phyloP scores from a whole-genome alignment of 2,797 vertebrate species.

The Acrossocheilus wenchowensis region DNA sequence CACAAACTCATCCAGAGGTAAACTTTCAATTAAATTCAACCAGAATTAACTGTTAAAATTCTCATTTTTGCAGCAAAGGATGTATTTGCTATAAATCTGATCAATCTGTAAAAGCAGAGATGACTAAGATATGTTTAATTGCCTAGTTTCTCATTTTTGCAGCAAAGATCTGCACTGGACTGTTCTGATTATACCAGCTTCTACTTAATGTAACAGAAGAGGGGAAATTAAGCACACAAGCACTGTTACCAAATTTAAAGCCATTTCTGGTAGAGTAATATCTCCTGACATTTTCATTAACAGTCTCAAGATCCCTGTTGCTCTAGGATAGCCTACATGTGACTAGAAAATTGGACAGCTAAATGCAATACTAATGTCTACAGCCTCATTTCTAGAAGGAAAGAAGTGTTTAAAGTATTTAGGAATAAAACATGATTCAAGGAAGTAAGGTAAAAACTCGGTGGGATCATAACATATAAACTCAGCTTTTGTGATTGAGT shows the following conservation, averaged over 20 bases:
- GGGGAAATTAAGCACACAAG: background rate
- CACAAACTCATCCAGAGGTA: background rate
- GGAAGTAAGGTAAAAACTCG: background rate
- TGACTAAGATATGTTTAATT: constrained; percentile 8
- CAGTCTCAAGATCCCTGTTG: background rate
- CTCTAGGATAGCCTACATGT: background rate
- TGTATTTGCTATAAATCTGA: background rate
- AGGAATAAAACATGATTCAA: background rate
- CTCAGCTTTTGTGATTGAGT: background rate
- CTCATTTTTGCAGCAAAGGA: too few relatives aligned
- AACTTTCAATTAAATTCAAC: background rate
- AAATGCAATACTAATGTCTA: background rate
- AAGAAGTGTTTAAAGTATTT: background rate
- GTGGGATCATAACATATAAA: background rate
- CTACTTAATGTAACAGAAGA: background rate
- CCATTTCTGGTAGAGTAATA: background rate
- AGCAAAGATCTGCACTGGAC: background rate
- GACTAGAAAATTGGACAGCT: background rate
- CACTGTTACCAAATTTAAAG: background rate
- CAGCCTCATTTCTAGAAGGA: background rate
- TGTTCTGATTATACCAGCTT: background rate
- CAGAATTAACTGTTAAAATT: background rate
- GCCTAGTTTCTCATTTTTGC: constrained; percentile 8
- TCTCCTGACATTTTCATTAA: background rate
- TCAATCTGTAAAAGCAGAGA: background rate